A percentile compares a stretch with the other conserved stretches of the same genome.
These are phyloP conservation scores for Octonoba sinensis DNA, from an alignment of 2,888 invertebrate species.

Conservation along the genomic window DNA sequence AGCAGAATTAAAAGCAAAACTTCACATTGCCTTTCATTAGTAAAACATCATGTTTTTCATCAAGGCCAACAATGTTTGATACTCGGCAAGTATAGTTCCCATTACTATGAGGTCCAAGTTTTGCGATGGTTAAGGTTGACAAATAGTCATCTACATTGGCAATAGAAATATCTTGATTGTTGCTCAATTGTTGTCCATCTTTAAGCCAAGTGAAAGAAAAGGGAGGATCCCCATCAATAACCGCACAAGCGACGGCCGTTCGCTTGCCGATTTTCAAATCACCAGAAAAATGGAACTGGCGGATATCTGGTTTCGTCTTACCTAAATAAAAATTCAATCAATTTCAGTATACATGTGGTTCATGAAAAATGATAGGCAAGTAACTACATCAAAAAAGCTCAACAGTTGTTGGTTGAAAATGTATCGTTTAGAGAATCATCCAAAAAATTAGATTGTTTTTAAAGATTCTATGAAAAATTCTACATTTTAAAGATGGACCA, in stretches of 20 bases:
- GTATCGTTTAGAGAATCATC: constrained; percentile 35
- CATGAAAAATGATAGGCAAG: neutral
- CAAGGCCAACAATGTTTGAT: constrained; percentile 40
- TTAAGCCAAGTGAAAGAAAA: constrained; percentile 40
- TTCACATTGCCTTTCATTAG: constrained; percentile 40
- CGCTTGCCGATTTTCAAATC: constrained; percentile 17
- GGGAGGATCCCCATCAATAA: constrained; percentile 27
- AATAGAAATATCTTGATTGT: neutral
- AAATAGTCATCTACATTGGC: constrained; percentile 23
- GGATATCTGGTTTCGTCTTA: constrained; percentile 12
- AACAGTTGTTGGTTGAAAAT: neutral
- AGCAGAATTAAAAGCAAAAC: too few relatives aligned
- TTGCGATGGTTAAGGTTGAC: constrained; percentile 17
- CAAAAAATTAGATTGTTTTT: too few relatives aligned
- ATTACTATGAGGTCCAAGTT: constrained; percentile 40
- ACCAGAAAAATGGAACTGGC: constrained; percentile 33
- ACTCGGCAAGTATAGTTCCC: constrained; percentile 61
- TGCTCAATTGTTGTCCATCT: constrained; percentile 15
- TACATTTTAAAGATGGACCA: too few relatives aligned
- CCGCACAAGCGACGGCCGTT: constrained; percentile 13
- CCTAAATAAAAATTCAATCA: constrained; percentile 12
- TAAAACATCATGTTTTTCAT: constrained; percentile 30
- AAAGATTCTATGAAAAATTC: too few relatives aligned
- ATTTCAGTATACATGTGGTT: neutral
- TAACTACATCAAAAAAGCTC: too few relatives aligned